Percentiles rank a stretch among this genome's conserved stretches.
These are phyloP conservation scores for Eretmodus cyanostictus DNA, from an alignment of 2,113 vertebrate genomes.

Conservation along the genomic window DNA sequence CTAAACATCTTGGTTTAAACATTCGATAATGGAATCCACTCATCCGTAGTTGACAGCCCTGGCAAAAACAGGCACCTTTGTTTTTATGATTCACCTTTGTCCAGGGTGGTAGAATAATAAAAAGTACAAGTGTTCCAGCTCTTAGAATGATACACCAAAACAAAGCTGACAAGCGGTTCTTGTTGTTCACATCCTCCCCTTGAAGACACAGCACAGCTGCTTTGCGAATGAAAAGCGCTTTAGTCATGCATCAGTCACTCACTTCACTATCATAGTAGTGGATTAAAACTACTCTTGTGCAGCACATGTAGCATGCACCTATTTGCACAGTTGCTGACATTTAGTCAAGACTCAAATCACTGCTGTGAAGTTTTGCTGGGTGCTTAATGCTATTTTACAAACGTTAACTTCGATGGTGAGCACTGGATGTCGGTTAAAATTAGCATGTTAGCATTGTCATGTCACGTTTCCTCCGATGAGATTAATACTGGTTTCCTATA, in stretches of 20 bases:
- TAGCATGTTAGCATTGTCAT: not conserved
- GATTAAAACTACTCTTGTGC: not conserved
- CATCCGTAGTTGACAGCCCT: slow-evolving; percentile 30
- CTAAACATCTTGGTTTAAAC: slow-evolving; percentile 56
- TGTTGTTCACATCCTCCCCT: not conserved
- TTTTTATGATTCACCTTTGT: slow-evolving; percentile 25
- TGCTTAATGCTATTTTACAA: not conserved
- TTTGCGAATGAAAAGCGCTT: not conserved
- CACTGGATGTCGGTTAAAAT: not conserved
- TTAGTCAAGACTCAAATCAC: not conserved
- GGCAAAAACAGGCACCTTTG: not conserved
- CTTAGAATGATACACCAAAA: not conserved
- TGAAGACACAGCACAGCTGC: not conserved
- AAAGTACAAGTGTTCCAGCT: not conserved
- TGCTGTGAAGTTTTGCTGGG: not conserved
- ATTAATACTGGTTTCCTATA: not conserved
- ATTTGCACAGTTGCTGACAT: not conserved
- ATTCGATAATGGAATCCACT: slow-evolving; percentile 39
- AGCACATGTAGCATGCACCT: not conserved
- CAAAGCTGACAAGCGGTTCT: not conserved
- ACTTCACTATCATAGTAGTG: not conserved
- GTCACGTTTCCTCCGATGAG: not conserved
- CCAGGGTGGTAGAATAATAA: not conserved
- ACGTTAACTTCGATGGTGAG: not conserved
- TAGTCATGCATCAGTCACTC: not conserved